A percentile compares a stretch with the other conserved stretches of the same genome.
These are phyloP conservation scores for Geopemphigus sp. DNA, from an alignment of 1,140 invertebrate genomes.

Conservation along the genomic window DNA sequence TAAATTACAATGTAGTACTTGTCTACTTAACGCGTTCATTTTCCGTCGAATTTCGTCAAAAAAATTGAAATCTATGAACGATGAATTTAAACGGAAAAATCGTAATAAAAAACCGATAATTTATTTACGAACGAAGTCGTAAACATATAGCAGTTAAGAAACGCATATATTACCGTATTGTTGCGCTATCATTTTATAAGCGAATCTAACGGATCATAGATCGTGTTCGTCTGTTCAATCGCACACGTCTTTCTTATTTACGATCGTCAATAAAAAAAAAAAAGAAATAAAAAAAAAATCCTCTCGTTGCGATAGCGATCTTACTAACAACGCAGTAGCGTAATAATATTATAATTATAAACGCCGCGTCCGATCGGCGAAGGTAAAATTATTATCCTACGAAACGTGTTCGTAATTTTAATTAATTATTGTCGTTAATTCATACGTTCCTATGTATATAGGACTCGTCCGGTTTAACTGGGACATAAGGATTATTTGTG, in stretches of 20 bases:
- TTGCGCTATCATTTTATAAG: background rate
- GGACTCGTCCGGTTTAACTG: background rate
- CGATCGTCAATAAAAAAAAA: conserved; percentile 4
- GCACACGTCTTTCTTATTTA: conserved; percentile 7
- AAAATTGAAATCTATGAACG: no score
- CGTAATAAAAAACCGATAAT: background rate
- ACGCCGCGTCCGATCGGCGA: background rate
- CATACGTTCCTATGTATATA: background rate
- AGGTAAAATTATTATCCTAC: background rate
- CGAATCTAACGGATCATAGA: background rate
- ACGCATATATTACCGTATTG: conserved; percentile 17
- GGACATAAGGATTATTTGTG: no score
- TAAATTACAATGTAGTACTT: no score
- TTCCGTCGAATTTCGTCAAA: no score
- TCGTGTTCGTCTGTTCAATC: background rate
- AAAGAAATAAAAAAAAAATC: no score
- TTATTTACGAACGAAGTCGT: conserved; percentile 6
- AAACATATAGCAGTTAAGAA: background rate
- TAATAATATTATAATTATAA: background rate
- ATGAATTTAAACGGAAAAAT: background rate
- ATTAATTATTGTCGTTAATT: background rate
- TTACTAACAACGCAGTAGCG: conserved; percentile 1
- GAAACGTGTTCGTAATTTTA: background rate
- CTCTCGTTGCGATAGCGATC: background rate
- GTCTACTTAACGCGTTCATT: no score